Percentiles rank a stretch among this genome's conserved stretches.
These are phyloP conservation scores for Myotis pilosus DNA, from an alignment of 2,797 vertebrate species.

Conservation along the genomic window DNA sequence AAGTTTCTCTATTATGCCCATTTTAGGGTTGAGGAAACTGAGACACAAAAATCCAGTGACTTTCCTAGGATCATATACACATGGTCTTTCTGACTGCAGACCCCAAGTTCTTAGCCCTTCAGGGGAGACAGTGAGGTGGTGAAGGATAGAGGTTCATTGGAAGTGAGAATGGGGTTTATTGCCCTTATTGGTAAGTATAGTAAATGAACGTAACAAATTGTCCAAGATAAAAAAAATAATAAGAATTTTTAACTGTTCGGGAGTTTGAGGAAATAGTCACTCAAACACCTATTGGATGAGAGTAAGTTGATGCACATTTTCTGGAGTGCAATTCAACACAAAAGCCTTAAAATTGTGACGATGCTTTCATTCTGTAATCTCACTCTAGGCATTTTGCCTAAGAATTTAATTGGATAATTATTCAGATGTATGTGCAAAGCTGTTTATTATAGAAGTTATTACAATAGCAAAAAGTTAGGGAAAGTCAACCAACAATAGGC, in stretches of 20 bases:
- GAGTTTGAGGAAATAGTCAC: neutral
- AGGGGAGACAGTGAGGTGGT: neutral
- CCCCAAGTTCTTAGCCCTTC: neutral
- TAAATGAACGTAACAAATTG: neutral
- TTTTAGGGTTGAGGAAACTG: no score
- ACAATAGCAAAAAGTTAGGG: conserved; percentile 38
- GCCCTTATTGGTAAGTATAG: neutral
- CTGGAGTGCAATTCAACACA: conserved; percentile 39
- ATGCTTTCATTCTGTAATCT: conserved; percentile 65
- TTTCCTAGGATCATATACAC: neutral
- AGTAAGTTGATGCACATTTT: conserved; percentile 22
- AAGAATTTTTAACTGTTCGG: neutral
- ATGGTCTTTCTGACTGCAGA: neutral
- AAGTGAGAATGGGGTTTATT: neutral
- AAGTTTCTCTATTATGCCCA: no score
- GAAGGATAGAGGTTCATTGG: neutral
- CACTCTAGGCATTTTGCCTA: conserved; percentile 68
- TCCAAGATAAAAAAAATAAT: neutral
- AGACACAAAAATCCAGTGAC: no score
- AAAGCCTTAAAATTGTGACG: conserved; percentile 41
- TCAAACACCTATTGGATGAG: neutral
- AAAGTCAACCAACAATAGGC: conserved; percentile 21
- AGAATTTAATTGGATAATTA: conserved; percentile 69
- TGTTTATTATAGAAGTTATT: conserved; percentile 50
- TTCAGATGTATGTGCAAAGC: conserved; percentile 54